phyloP scores from a whole-genome alignment of 2,797 vertebrate species.

The Sebastes matsubarae region DNA sequence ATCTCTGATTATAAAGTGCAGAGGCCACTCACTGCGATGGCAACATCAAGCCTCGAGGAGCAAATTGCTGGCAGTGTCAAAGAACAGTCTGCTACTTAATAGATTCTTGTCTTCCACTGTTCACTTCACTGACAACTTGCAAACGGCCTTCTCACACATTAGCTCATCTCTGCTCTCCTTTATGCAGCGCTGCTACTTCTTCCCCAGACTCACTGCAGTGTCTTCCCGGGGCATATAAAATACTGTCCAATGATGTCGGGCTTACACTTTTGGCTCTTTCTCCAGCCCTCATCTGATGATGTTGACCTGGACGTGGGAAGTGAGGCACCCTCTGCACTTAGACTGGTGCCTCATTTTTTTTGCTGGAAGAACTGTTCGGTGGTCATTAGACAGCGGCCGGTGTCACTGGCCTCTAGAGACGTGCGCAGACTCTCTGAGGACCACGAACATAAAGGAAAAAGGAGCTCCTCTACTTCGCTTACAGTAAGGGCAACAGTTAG shows the following conservation, averaged over 20 bases:
- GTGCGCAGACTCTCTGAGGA: constrained; percentile 24
- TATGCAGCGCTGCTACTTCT: background rate
- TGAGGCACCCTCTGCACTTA: background rate
- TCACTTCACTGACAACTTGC: background rate
- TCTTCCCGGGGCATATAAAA: constrained; percentile 15
- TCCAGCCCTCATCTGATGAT: constrained; percentile 2
- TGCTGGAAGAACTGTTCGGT: background rate
- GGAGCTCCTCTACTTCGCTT: background rate
- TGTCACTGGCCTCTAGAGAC: constrained; percentile 4
- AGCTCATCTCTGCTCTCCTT: background rate
- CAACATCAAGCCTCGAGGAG: background rate
- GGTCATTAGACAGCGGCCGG: constrained; percentile 18
- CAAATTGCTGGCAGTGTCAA: background rate
- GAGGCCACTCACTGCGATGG: background rate
- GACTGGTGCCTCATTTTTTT: background rate
- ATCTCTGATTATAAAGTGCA: background rate
- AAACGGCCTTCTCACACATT: background rate
- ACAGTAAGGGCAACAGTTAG: background rate
- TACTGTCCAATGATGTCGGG: constrained; percentile 3
- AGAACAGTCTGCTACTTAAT: background rate
- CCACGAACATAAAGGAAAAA: background rate
- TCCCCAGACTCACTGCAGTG: constrained; percentile 7
- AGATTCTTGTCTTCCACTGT: background rate
- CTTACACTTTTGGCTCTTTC: constrained; percentile 5
- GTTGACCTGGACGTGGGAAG: constrained; percentile 13